Base-by-base conservation (phyloP, 2,888 invertebrate species). In the Odontocerum albicorne region DNA sequence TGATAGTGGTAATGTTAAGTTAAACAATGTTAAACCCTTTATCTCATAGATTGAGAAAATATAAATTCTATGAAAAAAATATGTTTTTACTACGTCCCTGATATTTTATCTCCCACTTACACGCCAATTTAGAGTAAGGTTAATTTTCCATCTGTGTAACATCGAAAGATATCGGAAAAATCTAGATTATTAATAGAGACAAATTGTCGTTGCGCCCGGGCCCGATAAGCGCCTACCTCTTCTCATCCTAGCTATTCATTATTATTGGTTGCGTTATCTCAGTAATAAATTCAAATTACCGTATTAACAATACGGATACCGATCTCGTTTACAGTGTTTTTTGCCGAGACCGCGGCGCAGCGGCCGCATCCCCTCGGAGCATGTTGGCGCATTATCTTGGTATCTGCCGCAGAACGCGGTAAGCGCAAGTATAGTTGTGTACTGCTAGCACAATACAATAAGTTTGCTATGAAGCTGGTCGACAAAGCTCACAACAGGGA, bases 271-370 rank as follows among this genome's bases (percentile, higher is more conserved):
- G 22, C 39, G 51, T 40, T 54, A 58, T 59, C 59, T 55, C 27
- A 68, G 76, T 75, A 76, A 77, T 77, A 77, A 77, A 77, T 77
- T 77, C 77, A 77, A 77, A 77, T 77, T 77, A 77, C 76, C 75
- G 76, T 74, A 77, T 77, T 75, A 75, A 77, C 76, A 76, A 76
- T 76, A 68, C 62, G 74, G 77, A 77, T 77, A 75, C 49, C 39
- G 40, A 49, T 49, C 49, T 49, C 32, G 21, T 20, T 32, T 31
- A 19, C 33, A 8, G 40, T 33, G 40, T 40, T 49, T 49, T 45
- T 42, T 17, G 38, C 49, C 31, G 38, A 21, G 38, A 31, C 15
- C 38, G 13, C 15, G 31, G 36, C 31, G 10, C n/a, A n/a, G n/a
- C n/a, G n/a, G n/a, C n/a, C n/a, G n/a, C n/a, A n/a, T n/a, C n/a